A percentile compares a stretch with the other conserved stretches of the same genome.
phyloP scores from a whole-genome alignment of 2,888 invertebrate genomes.

The Lithodes maja region DNA sequence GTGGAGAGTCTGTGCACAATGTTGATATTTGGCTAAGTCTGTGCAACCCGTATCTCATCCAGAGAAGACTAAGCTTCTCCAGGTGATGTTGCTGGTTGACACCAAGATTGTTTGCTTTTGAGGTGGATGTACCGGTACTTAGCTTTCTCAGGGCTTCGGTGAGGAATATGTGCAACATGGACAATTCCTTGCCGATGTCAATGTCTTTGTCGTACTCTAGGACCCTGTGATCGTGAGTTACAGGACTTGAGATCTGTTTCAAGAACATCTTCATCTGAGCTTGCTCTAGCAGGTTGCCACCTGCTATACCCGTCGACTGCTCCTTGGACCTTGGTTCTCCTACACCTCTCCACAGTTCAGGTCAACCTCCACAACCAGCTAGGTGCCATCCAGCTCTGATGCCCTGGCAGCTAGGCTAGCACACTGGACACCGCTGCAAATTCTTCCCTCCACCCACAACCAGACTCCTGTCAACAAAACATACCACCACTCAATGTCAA shows the following conservation, averaged over 20 bases:
- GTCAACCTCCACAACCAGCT: no score
- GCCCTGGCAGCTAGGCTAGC: no score
- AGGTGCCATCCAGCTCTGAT: no score
- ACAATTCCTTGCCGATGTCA: slow-evolving; percentile 91
- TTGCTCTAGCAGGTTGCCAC: slow-evolving; percentile 84
- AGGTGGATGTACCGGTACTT: slow-evolving; percentile 30
- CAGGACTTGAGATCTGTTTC: slow-evolving; percentile 84
- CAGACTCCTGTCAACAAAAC: no score
- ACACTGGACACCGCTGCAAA: no score
- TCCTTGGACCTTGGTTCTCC: no score
- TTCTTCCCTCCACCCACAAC: no score
- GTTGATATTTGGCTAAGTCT: slow-evolving; percentile 78
- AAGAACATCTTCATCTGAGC: slow-evolving; percentile 88
- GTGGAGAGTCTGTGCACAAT: slow-evolving; percentile 74
- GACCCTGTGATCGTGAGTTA: slow-evolving; percentile 75
- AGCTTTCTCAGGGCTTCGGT: slow-evolving; percentile 83
- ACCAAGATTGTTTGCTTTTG: slow-evolving; percentile 38
- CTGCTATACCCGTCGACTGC: no score
- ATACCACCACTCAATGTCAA: no score
- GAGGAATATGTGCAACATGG: slow-evolving; percentile 85
- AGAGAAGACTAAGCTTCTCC: slow-evolving; percentile 76
- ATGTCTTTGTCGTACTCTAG: slow-evolving; percentile 88
- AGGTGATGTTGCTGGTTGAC: slow-evolving; percentile 49
- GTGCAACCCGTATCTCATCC: slow-evolving; percentile 80
- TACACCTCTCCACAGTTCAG: no score